Evolutionary conservation across 2,113 vertebrate genomes (phyloP).

Genomic region (Chaetodon trifascialis): DNA sequence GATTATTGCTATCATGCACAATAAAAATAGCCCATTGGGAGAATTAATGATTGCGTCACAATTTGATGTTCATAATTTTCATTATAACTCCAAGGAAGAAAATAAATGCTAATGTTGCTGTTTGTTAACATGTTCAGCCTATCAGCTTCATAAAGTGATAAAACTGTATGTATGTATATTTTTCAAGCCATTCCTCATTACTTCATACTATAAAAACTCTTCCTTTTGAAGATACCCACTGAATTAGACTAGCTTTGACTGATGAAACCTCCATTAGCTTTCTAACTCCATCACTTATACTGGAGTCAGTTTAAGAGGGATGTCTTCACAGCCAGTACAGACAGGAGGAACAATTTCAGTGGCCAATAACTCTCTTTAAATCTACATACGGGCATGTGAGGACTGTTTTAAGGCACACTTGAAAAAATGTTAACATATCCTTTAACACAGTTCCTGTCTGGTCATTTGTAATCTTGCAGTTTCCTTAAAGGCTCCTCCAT

Average conservation of each 20-base stretch:
- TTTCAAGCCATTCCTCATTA: background rate
- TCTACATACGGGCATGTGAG: background rate
- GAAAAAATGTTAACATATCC: background rate
- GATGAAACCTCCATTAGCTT: background rate
- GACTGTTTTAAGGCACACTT: constrained; percentile 14
- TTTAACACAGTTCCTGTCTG: constrained; percentile 3
- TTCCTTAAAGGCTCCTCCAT: constrained; percentile 3
- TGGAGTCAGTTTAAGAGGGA: background rate
- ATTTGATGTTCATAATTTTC: too few relatives aligned
- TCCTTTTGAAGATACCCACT: background rate
- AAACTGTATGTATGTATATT: too few relatives aligned
- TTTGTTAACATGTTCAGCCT: too few relatives aligned
- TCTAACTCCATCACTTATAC: background rate
- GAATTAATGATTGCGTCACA: too few relatives aligned
- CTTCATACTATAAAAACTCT: background rate
- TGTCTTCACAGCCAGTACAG: background rate
- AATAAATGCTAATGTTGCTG: too few relatives aligned
- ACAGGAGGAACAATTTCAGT: constrained; percentile 9
- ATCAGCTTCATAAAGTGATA: too few relatives aligned
- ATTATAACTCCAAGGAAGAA: too few relatives aligned
- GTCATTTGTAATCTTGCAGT: constrained; percentile 23
- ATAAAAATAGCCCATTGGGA: background rate
- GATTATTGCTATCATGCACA: background rate
- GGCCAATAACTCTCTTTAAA: background rate
- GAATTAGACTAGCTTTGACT: background rate